Base-by-base conservation (phyloP, 2,888 invertebrate species). In the Stictocephala bisonia region DNA sequence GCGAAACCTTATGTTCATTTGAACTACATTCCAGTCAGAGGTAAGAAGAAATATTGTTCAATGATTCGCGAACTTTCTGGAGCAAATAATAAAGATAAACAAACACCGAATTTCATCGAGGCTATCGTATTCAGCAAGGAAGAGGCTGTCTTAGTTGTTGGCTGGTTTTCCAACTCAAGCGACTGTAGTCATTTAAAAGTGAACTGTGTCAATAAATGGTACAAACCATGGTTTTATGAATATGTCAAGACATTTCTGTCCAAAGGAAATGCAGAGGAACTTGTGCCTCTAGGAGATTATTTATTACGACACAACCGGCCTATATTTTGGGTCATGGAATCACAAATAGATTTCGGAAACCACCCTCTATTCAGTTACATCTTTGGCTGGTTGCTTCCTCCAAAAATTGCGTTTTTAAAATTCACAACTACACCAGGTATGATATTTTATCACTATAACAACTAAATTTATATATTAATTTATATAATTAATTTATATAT, bases 171-270 rank as follows among this genome's bases (percentile, higher is more conserved):
- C 0, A 88, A 90, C 79, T 86, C 86, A 53, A 87, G 89, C 13
- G 69, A 68, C n/a, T 13, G n/a, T 68, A 78, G 87, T n/a, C 31
- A 22, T 24, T 24, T 64, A 26, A 79, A 84, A 0, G 83, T 89
- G 0, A 91, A 91, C 76, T 82, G 86, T 73, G 85, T 89, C 64
- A 86, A 89, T 0, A 84, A 83, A 24, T 91, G 90, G 90, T 89
- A 90, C 82, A 91, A 91, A 78, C 90, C 90, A 0, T 91, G 91
- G 91, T 91, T 90, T 81, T 91, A 90, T 78, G 90, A 90, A 78
- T 88, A 91, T 77, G 88, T 88, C 0, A 89, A 90, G 79, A 83
- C 83, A 0, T 89, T 90, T 79, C 81, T 90, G 3, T 73, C 79
- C 0, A 80, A 78, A 27, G 87, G 85, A 72, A 88, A 87, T 2